phyloP scores from a whole-genome alignment of 2,797 vertebrate species.

The Phrynocephalus guinanensis region DNA sequence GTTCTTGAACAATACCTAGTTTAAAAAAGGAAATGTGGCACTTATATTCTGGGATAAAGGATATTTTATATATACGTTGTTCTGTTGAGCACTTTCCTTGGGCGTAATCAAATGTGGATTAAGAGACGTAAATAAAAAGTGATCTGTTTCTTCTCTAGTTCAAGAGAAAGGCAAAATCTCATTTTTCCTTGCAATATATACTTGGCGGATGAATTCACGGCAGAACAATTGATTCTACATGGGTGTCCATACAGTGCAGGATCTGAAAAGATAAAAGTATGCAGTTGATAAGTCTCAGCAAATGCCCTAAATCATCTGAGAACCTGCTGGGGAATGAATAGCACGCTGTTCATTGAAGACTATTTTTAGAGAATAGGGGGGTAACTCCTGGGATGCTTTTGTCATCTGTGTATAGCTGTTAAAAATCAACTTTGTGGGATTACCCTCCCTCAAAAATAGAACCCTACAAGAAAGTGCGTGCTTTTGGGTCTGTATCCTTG shows the following conservation, averaged over 20 bases:
- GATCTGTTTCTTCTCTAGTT: neutral
- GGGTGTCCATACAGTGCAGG: neutral
- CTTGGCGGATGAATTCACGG: neutral
- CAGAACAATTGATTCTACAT: neutral
- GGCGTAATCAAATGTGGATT: neutral
- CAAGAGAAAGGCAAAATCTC: neutral
- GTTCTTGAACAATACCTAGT: neutral
- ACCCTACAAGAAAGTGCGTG: neutral
- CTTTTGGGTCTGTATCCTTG: neutral
- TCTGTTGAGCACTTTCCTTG: no score
- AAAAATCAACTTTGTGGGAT: neutral
- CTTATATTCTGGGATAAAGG: no score
- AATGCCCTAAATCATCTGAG: neutral
- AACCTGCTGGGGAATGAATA: neutral
- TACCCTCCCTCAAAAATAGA: neutral
- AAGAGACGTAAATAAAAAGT: neutral
- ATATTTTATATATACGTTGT: no score
- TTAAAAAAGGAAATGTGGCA: no score
- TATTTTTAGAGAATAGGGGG: neutral
- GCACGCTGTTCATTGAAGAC: neutral
- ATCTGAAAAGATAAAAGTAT: neutral
- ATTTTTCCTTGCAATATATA: neutral
- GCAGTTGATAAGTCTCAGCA: neutral
- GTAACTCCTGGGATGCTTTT: neutral
- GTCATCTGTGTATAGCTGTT: neutral